A percentile compares a stretch with the other conserved stretches of the same genome.
Conservation (phyloP, 2,888 invertebrate species). For the Bombylius discolor region DNA sequence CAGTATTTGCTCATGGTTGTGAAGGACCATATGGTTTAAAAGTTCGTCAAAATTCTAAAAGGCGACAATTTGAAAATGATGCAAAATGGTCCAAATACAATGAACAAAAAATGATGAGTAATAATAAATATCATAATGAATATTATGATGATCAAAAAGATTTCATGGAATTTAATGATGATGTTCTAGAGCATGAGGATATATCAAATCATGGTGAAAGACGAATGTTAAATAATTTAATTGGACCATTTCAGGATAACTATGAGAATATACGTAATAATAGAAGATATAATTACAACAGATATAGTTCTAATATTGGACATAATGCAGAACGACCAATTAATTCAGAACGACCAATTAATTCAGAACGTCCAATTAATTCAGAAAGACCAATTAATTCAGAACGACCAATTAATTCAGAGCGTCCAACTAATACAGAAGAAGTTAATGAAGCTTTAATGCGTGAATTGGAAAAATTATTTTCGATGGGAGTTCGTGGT, state of each 20-base stretch:
- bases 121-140: neutral
- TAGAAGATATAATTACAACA: neutral
- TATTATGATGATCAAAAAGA: neutral
- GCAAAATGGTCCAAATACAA: neutral
- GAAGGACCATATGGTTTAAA: slow-evolving; percentile 38
- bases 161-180: neutral
- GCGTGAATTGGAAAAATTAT: slow-evolving; percentile 72
- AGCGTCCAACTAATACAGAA: neutral
- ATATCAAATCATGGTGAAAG: neutral
- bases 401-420: slow-evolving; percentile 4
- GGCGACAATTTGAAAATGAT: slow-evolving; percentile 22
- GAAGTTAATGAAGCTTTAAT: slow-evolving; percentile 47
- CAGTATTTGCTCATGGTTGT: slow-evolving; percentile 74
- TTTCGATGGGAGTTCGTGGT: slow-evolving; percentile 68
- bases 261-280: neutral
- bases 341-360: neutral
- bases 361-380: neutral
- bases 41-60: slow-evolving; percentile 30
- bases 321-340: neutral
- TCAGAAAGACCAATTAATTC: neutral
- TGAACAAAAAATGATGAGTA: neutral
- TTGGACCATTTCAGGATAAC: too few relatives aligned
- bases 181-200: slow-evolving; percentile 19
- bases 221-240: neutral
- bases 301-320: neutral